Evolutionary conservation across 2,797 vertebrate genomes (phyloP).

Genomic region (Todus mexicanus): DNA sequence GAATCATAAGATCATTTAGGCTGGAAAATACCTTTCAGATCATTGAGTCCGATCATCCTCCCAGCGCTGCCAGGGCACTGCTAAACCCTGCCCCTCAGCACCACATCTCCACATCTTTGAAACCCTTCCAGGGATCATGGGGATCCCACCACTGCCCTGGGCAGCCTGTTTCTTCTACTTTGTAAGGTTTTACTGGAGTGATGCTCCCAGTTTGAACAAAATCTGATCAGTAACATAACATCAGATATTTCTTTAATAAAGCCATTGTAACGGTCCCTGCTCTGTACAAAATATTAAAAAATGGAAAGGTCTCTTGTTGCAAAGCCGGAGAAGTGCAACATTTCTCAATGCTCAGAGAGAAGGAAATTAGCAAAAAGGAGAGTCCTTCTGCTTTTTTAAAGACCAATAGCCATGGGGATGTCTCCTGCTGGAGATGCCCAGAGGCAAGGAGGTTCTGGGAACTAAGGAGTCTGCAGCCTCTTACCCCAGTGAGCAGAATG

Average conservation of each 20-base stretch:
- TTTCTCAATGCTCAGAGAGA: not conserved
- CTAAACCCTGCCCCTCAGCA: not conserved
- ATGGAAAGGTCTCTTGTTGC: not conserved
- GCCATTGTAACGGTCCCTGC: not conserved
- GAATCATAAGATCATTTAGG: not conserved
- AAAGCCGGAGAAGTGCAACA: not conserved
- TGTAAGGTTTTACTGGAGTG: not conserved
- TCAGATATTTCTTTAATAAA: not conserved
- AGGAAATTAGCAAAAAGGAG: not conserved
- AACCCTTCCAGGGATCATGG: not conserved
- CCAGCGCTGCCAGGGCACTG: not conserved
- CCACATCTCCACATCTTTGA: not conserved
- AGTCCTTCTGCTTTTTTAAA: not conserved
- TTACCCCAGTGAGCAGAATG: not conserved
- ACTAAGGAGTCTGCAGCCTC: not conserved
- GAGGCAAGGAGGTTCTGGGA: not conserved
- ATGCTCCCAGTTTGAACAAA: not conserved
- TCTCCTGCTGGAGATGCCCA: not conserved
- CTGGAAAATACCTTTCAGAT: not conserved
- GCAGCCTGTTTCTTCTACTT: not conserved
- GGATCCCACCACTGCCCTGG: not conserved
- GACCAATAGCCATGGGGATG: not conserved
- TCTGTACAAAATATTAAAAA: not conserved
- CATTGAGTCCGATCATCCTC: not conserved
- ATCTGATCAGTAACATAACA: not conserved